Evolutionary conservation across 2,888 invertebrate species (phyloP).

Genomic region (Tipula vernalis): DNA sequence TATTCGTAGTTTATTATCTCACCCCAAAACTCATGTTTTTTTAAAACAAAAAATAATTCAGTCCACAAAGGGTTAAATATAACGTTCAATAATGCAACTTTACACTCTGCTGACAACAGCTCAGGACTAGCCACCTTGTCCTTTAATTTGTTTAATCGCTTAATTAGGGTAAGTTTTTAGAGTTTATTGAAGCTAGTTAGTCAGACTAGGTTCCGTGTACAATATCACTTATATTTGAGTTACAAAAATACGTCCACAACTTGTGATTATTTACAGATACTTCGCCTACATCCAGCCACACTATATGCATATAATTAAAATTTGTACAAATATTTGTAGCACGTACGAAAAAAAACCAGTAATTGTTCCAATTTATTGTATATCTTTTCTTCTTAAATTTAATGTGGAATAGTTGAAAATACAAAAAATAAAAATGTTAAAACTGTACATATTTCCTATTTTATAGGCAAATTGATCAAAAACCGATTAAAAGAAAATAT

Average conservation of each 20-base stretch:
- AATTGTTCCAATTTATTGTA: background rate
- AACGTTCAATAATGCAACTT: too few species aligned
- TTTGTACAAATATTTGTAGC: background rate
- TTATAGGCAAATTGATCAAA: background rate
- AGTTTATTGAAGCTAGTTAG: too few species aligned
- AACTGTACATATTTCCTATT: background rate
- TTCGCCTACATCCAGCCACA: background rate
- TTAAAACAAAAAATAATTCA: too few species aligned
- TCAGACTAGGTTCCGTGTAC: too few species aligned
- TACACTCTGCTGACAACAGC: too few species aligned
- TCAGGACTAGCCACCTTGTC: too few species aligned
- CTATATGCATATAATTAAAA: background rate
- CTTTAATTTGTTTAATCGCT: too few species aligned
- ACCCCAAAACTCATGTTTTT: too few species aligned
- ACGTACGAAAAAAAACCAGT: background rate
- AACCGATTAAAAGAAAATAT: background rate
- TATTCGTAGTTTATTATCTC: too few species aligned
- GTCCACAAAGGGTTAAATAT: too few species aligned
- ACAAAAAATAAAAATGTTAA: background rate
- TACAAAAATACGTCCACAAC: background rate
- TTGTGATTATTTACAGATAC: background rate
- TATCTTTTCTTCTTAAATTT: background rate
- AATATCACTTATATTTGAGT: too few species aligned
- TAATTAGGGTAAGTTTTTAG: too few species aligned
- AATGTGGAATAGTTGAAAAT: background rate